Evolutionary conservation across 2,888 invertebrate genomes (phyloP).

Genomic region (Drosophila bunnanda): DNA sequence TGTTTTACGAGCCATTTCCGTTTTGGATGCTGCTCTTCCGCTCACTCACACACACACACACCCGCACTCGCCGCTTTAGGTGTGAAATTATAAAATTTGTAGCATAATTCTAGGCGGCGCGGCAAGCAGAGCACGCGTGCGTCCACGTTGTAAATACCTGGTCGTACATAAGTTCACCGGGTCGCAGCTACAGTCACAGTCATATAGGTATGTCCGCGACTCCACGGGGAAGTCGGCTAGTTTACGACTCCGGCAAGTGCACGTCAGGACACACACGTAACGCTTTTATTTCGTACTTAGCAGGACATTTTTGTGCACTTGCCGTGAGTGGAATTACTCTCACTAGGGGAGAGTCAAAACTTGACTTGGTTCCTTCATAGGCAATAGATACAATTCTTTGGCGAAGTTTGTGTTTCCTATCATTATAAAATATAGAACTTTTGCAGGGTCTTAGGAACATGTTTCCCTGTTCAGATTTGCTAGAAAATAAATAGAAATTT

Average conservation of each 20-base stretch:
- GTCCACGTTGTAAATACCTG: constrained; percentile 40
- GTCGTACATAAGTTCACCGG: constrained; percentile 2
- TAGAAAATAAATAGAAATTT: constrained; percentile 2
- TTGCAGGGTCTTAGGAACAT: not conserved
- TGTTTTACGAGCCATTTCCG: constrained; percentile 69
- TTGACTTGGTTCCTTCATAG: constrained; percentile 5
- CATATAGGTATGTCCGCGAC: constrained; percentile 7
- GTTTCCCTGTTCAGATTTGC: not conserved
- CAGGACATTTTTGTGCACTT: constrained; percentile 52
- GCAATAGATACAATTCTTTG: not conserved
- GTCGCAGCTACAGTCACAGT: constrained; percentile 23
- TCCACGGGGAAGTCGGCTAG: constrained; percentile 20
- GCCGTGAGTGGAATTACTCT: constrained; percentile 32
- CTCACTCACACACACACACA: not conserved
- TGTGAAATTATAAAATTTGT: constrained; percentile 71
- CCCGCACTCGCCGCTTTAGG: constrained; percentile 28
- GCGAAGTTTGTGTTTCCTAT: not conserved
- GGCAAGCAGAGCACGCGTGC: constrained; percentile 37
- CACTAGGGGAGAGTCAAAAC: constrained; percentile 4
- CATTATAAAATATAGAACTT: not conserved
- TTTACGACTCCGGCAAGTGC: constrained; percentile 49
- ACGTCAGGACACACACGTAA: constrained; percentile 54
- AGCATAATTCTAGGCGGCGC: constrained; percentile 53
- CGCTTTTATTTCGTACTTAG: constrained; percentile 66
- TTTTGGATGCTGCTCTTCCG: constrained; percentile 42